Evolutionary conservation across 2,888 invertebrate genomes (phyloP), one percentile per base, ranked within the genome.

Genomic region (Leucophenga montana): DNA sequence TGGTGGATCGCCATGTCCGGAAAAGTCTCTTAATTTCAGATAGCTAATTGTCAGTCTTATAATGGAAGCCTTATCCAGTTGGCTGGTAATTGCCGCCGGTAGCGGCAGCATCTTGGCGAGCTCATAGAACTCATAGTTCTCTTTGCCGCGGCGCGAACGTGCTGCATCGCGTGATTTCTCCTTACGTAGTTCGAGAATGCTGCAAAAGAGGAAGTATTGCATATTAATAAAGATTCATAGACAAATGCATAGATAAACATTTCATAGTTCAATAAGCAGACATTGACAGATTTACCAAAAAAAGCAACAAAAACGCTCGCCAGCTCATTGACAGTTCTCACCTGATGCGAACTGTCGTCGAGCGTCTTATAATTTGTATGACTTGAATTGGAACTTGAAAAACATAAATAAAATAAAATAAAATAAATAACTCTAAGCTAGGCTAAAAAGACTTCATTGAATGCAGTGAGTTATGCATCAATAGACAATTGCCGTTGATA

Each of bases 101-200:
- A 95, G 92, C 33, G 95, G 97, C 89, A 95, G 91, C 97, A 95
- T 97, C 92, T 95, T 97, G 75, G 97, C 97, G 88, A 98, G 91
- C 90, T 97, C 97, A 90, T 97, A 97, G 90, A 97, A 98, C 91
- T 98, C 97, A 88, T 94, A 96, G 90, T 98, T 98, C 89, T 98
- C 98, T 86, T 97, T 97, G 73, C 97, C 97, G 50, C 97, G 92
- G 67, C 97, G 91, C 13, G 96, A 96, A 74, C 97, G 91, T 6
- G 97, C 97, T 56, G 97, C 97, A 88, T 97, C 97, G 83, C 97
- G 90, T 78, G 96, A 96, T 89, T 97, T 97, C 89, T 97, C 97
- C 90, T 97, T 97, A 77, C 97, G 92, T 73, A 97, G 91, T 89
- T 97, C 97, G 89, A 97, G 92, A 87, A 97, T 97, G 89, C 97